Evolutionary conservation across 2,888 invertebrate genomes (phyloP).

Genomic region (Lasius fuliginosus): DNA sequence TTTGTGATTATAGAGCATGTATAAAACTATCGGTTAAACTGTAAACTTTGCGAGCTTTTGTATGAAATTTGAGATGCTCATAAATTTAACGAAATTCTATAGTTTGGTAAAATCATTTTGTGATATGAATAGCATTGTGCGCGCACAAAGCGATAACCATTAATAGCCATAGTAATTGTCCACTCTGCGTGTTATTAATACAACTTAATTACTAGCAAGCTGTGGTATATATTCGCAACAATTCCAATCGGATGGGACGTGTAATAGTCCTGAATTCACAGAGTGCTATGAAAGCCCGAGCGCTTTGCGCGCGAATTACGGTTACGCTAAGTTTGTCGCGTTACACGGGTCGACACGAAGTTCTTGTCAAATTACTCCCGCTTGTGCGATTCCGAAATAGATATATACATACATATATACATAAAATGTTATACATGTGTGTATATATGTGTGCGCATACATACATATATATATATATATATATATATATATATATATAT

Average conservation of each 20-base stretch:
- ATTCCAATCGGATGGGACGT: constrained; percentile 12
- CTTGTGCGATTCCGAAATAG: constrained; percentile 12
- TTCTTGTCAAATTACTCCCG: constrained; percentile 44
- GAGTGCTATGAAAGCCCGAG: constrained; percentile 16
- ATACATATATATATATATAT: neutral
- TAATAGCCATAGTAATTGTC: constrained; percentile 23
- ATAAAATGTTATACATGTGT: neutral
- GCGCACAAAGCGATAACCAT: constrained; percentile 28
- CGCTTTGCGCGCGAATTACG: constrained; percentile 38
- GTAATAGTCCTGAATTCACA: constrained; percentile 33
- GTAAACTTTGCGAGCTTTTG: neutral
- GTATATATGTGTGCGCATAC: neutral
- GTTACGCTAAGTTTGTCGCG: constrained; percentile 46
- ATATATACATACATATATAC: neutral
- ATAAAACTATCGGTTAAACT: constrained; percentile 17
- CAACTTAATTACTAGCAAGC: constrained; percentile 47
- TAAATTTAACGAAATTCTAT: constrained; percentile 20
- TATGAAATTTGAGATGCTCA: neutral
- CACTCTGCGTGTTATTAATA: constrained; percentile 40
- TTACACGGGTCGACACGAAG: constrained; percentile 32
- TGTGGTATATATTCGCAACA: constrained; percentile 24
- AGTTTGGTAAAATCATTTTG: neutral
- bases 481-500: neutral
- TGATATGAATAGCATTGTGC: neutral
- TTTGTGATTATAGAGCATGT: neutral